Evolutionary conservation across 2,888 invertebrate species (phyloP), one percentile per base, ranked within the genome.

Genomic region (Allolobophora icterica): DNA sequence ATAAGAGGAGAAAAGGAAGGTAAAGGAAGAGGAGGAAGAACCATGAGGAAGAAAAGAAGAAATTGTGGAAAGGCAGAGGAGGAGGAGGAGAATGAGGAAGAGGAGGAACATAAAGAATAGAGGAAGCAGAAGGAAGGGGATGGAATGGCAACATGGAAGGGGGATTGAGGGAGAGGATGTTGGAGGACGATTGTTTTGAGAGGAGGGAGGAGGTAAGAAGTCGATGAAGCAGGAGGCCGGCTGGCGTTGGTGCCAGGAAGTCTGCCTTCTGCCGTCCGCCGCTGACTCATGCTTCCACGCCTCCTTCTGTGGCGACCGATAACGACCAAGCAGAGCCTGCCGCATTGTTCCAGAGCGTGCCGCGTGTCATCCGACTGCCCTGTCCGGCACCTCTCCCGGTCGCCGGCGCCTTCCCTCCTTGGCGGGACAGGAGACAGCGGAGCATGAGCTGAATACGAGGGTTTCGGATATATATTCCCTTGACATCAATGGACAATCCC

Each of bases 201-300:
- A 87, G 38, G 87, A 35, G 34, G 87, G 35, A 35, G n/a, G 38
- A 24, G 11, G 87, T 19, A 24, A 17, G 35, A 11, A 38, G 87
- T 34, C 35, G 34, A 38, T 34, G 71, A 8, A 35, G 87, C 21
- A 24, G 34, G 17, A 24, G 87, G 34, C 34, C 35, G 38, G 24
- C 35, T 87, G 35, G 87, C 34, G 87, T 24, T 34, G 87, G 87
- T 87, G 87, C 87, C 87, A 38, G 35, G 38, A 87, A 35, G 87
- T 87, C 87, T 87, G 87, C 21, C 87, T 87, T 38, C 87, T 34
- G 87, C 38, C 38, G 35, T 84, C 87, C 87, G 87, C 19, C 33
- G 35, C 34, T 87, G 87, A 87, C 35, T 87, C 87, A 87, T 87
- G 21, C 35, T 87, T 87, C 87, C n/a, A n/a, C n/a, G n/a, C n/a